Percentiles rank a stretch among this genome's conserved stretches.
Conservation (phyloP, 2,113 vertebrate genomes). For the Desmodus rotundus region DNA sequence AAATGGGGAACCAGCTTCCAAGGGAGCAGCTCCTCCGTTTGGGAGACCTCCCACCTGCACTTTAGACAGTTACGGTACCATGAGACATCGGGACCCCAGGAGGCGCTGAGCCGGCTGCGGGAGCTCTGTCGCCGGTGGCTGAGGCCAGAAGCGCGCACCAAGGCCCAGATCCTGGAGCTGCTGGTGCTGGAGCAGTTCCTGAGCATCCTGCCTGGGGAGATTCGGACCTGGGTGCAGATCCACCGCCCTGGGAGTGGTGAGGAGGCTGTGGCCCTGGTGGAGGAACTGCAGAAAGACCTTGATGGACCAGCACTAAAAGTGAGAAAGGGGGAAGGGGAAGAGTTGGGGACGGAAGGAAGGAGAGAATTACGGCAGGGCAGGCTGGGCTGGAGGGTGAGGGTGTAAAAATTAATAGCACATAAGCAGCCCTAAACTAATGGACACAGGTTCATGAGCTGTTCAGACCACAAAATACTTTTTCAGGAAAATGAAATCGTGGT, state of each 20-base stretch:
- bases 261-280: conserved; percentile 63
- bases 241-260: conserved; percentile 64
- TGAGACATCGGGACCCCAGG: conserved; percentile 63
- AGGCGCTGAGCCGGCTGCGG: conserved; percentile 57
- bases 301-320: conserved; percentile 53
- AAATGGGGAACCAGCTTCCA: conserved; percentile 59
- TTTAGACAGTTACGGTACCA: conserved; percentile 63
- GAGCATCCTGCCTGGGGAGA: conserved; percentile 63
- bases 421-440: background rate
- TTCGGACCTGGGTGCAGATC: conserved; percentile 68
- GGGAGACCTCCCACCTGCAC: conserved; percentile 64
- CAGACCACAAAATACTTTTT: background rate
- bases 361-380: background rate
- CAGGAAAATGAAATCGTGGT: background rate
- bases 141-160: conserved; percentile 64
- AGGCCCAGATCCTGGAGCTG: conserved; percentile 70
- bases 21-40: conserved; percentile 48
- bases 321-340: background rate
- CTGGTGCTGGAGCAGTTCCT: conserved; percentile 71
- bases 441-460: background rate
- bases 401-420: background rate
- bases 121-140: conserved; percentile 72
- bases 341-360: background rate
- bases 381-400: background rate
- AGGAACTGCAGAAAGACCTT: conserved; percentile 61